A percentile compares a stretch with the other conserved stretches of the same genome.
phyloP scores from a whole-genome alignment of 1,140 invertebrate species.

The Aphaenogaster rudis region DNA sequence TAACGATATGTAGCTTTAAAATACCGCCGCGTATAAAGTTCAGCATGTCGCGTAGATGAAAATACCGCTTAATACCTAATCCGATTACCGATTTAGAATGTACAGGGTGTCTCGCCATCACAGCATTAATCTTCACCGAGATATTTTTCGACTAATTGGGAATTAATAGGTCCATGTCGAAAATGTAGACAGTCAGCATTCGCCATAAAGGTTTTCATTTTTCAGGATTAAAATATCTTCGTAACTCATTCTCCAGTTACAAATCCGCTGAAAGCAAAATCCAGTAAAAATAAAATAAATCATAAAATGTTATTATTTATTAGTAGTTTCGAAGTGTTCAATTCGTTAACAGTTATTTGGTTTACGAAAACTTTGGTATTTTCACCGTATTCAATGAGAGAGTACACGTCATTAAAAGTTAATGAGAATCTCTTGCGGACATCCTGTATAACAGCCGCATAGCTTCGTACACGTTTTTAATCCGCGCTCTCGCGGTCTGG shows the following conservation, averaged over 20 bases:
- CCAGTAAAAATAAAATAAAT: background rate
- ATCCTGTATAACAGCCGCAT: background rate
- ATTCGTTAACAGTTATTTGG: background rate
- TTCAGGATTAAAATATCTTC: background rate
- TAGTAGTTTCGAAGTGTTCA: no score
- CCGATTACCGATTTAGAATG: conserved; percentile 52
- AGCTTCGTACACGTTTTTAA: conserved; percentile 32
- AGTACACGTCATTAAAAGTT: background rate
- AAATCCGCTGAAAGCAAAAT: background rate
- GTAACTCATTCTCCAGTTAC: background rate
- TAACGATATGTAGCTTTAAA: conserved; percentile 45
- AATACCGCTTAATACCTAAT: conserved; percentile 55
- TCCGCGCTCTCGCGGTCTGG: background rate
- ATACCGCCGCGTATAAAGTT: conserved; percentile 53
- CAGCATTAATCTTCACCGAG: conserved; percentile 32
- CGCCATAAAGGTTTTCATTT: background rate
- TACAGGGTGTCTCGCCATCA: conserved; percentile 22
- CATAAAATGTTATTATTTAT: background rate
- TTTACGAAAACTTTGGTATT: background rate
- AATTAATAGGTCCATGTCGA: background rate
- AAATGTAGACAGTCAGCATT: background rate
- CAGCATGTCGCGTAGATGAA: conserved; percentile 45
- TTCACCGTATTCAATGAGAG: background rate
- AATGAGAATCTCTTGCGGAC: background rate
- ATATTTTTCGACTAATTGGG: conserved; percentile 4